Base-by-base conservation (phyloP, 2,797 vertebrate species). In the Sebastes hubbsi region DNA sequence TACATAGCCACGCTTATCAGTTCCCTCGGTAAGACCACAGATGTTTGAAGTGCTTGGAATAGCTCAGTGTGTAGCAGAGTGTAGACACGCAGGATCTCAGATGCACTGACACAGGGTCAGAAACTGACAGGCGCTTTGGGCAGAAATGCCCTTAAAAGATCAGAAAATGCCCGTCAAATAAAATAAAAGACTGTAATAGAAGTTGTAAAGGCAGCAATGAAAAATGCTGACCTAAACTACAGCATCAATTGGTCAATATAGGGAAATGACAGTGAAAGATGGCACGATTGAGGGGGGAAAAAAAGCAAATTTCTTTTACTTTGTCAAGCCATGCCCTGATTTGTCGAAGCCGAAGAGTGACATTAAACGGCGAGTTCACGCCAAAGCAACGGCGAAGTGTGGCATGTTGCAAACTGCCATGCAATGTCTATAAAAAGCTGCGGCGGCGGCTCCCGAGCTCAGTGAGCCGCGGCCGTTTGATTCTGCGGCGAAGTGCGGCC, bases 1-100 rank as follows among this genome's bases (percentile, higher is more conserved):
- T 86, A 87, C 85, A 94, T 92, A 93, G 92, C 83, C 59, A 18
- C 1, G 69, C 82, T 94, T 93, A 94, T 90, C 88, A 89, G 88
- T 82, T 58, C 76, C 83, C 82, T 80, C 3, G 34, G 75, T 83
- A 85, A 82, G 84, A 84, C 83, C 88, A 58, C 83, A 87, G 80
- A 87, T 92, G 91, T 92, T 84, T 60, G 24, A 75, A 76, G 68
- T 32, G 74, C 87, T 87, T 74, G 65, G 81, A 92, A 91, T 91
- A 87, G 77, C 82, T 85, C 60, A 5, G 42, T 29, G 71, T 60
- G 12, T 49, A 72, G 59, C 52, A 3, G 61, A 62, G 58, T 62
- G 66, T 42, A 77, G 73, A 81, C 49, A 75, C 58, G 14, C 42
- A 18, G 42, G 46, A 58, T 75, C 66, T 81, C 75, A 67, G 82